These are phyloP conservation scores for Sciurus vulgaris DNA, from an alignment of 2,797 vertebrate species.

Conservation along the genomic window DNA sequence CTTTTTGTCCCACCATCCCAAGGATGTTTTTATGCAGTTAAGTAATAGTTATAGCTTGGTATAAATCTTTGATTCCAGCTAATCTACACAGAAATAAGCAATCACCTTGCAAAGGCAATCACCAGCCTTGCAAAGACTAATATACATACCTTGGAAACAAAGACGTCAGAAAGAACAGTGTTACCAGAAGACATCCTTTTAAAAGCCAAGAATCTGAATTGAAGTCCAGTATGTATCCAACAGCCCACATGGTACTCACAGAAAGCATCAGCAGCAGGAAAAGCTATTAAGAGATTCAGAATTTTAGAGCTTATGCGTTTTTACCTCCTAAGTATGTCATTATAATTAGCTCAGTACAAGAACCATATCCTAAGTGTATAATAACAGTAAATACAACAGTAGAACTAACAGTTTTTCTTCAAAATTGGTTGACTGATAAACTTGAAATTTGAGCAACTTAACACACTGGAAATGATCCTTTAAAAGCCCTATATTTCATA, in stretches of 20 bases:
- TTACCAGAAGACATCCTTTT: conserved; percentile 93
- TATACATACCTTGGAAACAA: conserved; percentile 91
- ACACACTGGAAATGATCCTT: conserved; percentile 33
- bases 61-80: conserved; percentile 43
- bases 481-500: conserved; percentile 59
- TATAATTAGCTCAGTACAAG: conserved; percentile 55
- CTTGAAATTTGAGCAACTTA: conserved; percentile 48
- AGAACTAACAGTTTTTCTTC: not conserved
- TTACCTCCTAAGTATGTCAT: conserved; percentile 4
- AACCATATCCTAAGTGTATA: conserved; percentile 30
- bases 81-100: conserved; percentile 58
- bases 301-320: conserved; percentile 65
- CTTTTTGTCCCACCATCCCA: not conserved
- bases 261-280: conserved; percentile 88
- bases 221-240: conserved; percentile 93
- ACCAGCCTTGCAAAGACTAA: conserved; percentile 67
- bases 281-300: conserved; percentile 87
- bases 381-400: conserved; percentile 52
- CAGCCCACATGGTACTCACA: conserved; percentile 89
- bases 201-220: conserved; percentile 97
- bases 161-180: conserved; percentile 89
- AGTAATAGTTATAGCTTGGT: conserved; percentile 27
- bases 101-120: conserved; percentile 27
- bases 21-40: not conserved
- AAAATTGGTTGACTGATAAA: conserved; percentile 29